Evolutionary conservation across 2,888 invertebrate genomes (phyloP), one percentile per base, ranked within the genome.

Genomic region (Drosophila falleni): DNA sequence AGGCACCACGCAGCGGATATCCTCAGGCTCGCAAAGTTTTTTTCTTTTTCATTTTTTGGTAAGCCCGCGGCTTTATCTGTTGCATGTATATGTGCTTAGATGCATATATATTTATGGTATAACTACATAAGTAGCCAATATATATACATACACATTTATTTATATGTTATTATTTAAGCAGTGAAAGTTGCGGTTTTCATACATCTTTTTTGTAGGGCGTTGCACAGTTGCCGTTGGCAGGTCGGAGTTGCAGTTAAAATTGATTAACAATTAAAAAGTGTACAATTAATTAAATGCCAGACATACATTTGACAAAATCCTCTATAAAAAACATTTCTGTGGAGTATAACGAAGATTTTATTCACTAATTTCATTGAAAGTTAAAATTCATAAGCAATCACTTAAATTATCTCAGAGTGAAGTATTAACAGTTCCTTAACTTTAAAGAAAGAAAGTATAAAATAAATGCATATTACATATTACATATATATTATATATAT

Each of bases 131-230:
- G 23, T 23, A 56, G 33, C 15, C 44, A 6, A 13, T 23, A 26
- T 33, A 37, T 42, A 23, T n/a, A 46, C 37, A 31, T 15, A 23
- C 35, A 15, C 42, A 50, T 33, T n/a, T 54, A 31, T 37, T 37
- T 15, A 26, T 63, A 29, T 44, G 26, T 49, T 61, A 35, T 54
- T 61, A 35, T 67, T 69, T 74, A 68, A 59, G 50, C 46, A 77
- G 83, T 81, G 83, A 85, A 88, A 87, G 86, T 82, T 85, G 66
- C 47, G 50, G 8, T 31, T 64, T 59, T 61, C 53, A n/a, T 41
- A 31, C 16, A 11, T 31, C 56, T 59, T 54, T 50, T 67, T 65
- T 72, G 23, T 64, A 67, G 66, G 78, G 62, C 60, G 65, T 63
- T 64, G 50, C 54, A 55, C 44, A 50, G 16, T 50, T 49, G 59